A percentile compares a stretch with the other conserved stretches of the same genome.
phyloP scores from a whole-genome alignment of 2,888 invertebrate genomes.

The Drosophila cognata region DNA sequence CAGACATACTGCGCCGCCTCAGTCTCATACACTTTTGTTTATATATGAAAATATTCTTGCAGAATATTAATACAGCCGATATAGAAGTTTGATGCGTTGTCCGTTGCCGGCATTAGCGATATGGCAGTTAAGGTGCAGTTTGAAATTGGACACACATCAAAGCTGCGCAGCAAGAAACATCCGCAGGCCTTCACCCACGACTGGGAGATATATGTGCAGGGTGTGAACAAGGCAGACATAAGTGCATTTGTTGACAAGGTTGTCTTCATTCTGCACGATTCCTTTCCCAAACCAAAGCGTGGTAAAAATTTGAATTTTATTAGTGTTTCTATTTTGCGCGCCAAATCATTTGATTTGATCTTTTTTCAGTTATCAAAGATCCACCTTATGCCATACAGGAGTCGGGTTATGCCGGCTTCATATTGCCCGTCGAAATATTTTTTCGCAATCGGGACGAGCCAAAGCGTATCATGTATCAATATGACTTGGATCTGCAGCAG shows the following conservation, averaged over 20 bases:
- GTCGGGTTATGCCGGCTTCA: constrained; percentile 98
- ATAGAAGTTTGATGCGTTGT: constrained; percentile 41
- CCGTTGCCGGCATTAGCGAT: constrained; percentile 45
- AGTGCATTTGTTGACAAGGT: constrained; percentile 96
- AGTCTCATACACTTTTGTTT: constrained; percentile 42
- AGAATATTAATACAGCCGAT: constrained; percentile 26
- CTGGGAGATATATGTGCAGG: constrained; percentile 97
- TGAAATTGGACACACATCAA: constrained; percentile 96
- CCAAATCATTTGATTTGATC: constrained; percentile 29
- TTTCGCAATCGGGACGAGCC: constrained; percentile 95
- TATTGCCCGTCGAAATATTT: constrained; percentile 94
- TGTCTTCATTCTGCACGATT: constrained; percentile 95
- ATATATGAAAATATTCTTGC: constrained; percentile 32
- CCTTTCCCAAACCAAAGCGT: constrained; percentile 96
- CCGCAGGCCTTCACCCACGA: constrained; percentile 98
- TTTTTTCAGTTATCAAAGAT: constrained; percentile 92
- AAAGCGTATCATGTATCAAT: constrained; percentile 92
- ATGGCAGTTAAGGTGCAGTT: constrained; percentile 92
- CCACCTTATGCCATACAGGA: constrained; percentile 96
- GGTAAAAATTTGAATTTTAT: constrained; percentile 86
- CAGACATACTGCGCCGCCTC: constrained; percentile 50
- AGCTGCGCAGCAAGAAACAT: constrained; percentile 91
- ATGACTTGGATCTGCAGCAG: constrained; percentile 93
- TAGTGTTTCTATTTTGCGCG: constrained; percentile 26
- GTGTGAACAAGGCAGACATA: constrained; percentile 94